Percentiles rank a stretch among this genome's conserved stretches.
Evolutionary conservation across 1,140 invertebrate species (phyloP).

Genomic region (Atopsyche davidsoni): DNA sequence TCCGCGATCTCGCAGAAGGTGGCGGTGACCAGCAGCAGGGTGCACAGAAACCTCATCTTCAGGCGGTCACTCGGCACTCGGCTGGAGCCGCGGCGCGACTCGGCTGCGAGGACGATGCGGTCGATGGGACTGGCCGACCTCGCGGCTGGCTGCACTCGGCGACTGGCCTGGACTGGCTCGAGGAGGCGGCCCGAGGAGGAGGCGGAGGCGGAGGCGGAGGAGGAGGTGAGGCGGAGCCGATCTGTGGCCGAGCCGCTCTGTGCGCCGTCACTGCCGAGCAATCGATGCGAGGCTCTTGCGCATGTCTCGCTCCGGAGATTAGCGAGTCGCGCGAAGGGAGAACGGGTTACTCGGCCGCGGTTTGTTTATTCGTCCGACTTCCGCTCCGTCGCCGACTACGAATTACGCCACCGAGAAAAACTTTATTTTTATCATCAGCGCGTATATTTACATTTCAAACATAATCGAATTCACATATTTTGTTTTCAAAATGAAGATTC

Average conservation of each 20-base stretch:
- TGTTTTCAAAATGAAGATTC: too few relatives aligned
- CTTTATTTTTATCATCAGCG: too few relatives aligned
- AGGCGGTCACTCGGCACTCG: conserved; percentile 21
- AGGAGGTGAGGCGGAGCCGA: not conserved
- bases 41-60: conserved; percentile 41
- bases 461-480: too few relatives aligned
- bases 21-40: conserved; percentile 39
- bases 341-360: conserved; percentile 20
- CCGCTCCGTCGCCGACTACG: too few relatives aligned
- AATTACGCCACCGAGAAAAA: too few relatives aligned
- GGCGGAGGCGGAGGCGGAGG: not conserved
- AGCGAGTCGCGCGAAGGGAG: conserved; percentile 11
- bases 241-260: conserved; percentile 7
- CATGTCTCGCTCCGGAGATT: conserved; percentile 18
- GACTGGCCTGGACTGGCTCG: not conserved
- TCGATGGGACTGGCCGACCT: conserved; percentile 15
- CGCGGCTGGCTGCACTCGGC: conserved; percentile 11
- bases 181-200: not conserved
- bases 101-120: conserved; percentile 9
- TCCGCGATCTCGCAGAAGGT: conserved; percentile 40
- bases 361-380: conserved; percentile 12
- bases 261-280: not conserved
- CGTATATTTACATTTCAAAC: too few relatives aligned
- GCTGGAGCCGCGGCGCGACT: conserved; percentile 9
- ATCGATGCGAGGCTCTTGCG: conserved; percentile 22